A percentile compares a stretch with the other conserved stretches of the same genome.
Conservation (phyloP, 2,888 invertebrate genomes). For the Drosophila borealis region DNA sequence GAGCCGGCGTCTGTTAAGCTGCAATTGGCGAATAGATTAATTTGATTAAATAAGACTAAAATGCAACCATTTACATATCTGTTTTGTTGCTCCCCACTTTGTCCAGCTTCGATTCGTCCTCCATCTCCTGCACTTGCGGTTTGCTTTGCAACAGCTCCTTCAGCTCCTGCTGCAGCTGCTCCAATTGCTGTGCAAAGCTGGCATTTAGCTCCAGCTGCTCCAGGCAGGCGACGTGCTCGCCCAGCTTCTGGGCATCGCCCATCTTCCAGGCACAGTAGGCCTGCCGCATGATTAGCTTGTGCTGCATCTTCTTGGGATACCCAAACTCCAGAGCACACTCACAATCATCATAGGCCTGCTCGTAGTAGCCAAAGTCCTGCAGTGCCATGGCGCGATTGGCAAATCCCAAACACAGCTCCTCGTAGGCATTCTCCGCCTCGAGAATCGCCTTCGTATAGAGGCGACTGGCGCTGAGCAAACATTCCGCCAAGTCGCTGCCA, state of each 20-base stretch:
- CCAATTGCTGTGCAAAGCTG: conserved; percentile 47
- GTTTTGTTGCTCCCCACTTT: conserved; percentile 26
- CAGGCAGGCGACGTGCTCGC: conserved; percentile 50
- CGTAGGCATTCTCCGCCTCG: conserved; percentile 62
- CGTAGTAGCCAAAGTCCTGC: conserved; percentile 78
- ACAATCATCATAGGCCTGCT: conserved; percentile 82
- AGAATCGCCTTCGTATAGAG: conserved; percentile 81
- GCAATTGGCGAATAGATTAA: background rate
- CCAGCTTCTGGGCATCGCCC: conserved; percentile 33
- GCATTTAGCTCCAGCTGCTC: conserved; percentile 49
- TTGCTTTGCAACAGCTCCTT: background rate
- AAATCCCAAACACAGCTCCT: conserved; percentile 73
- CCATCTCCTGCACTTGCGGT: fast-evolving
- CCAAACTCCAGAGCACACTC: conserved; percentile 74
- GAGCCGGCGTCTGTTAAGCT: conserved; percentile 23
- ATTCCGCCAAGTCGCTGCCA: conserved; percentile 16
- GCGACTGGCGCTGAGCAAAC: conserved; percentile 64
- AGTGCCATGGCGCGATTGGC: conserved; percentile 83
- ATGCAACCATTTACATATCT: conserved; percentile 12
- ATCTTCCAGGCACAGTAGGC: conserved; percentile 73
- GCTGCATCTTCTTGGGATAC: conserved; percentile 67
- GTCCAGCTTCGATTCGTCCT: background rate
- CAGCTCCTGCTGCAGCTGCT: conserved; percentile 46
- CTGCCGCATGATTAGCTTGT: conserved; percentile 74
- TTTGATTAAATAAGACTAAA: too few species aligned